Conservation (phyloP, 1,140 invertebrate genomes). For the Meloidogyne chitwoodi region DNA sequence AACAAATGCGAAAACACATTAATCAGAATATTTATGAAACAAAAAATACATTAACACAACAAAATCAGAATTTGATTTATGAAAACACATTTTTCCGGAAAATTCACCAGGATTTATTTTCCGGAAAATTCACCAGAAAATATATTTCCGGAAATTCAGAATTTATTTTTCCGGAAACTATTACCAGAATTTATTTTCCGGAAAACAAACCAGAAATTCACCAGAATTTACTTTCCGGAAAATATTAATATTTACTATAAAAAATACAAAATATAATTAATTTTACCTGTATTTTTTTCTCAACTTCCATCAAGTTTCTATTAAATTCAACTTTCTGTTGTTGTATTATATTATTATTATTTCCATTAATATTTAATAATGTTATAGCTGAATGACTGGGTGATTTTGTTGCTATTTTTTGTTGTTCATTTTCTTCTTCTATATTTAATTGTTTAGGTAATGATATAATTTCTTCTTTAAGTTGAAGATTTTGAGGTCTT, state of each 20-base stretch:
- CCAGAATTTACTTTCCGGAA: neutral
- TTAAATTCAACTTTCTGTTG: too few relatives aligned
- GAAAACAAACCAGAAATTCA: neutral
- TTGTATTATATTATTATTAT: neutral
- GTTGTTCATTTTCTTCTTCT: neutral
- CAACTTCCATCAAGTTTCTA: neutral
- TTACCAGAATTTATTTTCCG: neutral
- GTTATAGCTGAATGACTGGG: conserved; percentile 11
- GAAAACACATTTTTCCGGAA: neutral
- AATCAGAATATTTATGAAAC: too few relatives aligned
- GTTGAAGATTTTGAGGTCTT: neutral
- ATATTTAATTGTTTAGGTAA: neutral
- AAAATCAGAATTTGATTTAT: neutral
- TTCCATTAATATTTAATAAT: conserved; percentile 1
- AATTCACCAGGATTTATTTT: neutral
- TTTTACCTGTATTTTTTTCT: neutral
- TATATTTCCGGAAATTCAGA: neutral
- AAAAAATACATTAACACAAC: neutral
- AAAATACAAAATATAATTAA: neutral
- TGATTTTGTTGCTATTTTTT: neutral
- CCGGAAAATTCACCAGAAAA: neutral
- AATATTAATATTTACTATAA: neutral
- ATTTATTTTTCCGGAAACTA: neutral
- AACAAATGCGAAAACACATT: too few relatives aligned
- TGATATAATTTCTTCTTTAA: too few relatives aligned